Evolutionary conservation across 2,113 vertebrate species (phyloP).

Genomic region (Poeciliopsis occidentalis): DNA sequence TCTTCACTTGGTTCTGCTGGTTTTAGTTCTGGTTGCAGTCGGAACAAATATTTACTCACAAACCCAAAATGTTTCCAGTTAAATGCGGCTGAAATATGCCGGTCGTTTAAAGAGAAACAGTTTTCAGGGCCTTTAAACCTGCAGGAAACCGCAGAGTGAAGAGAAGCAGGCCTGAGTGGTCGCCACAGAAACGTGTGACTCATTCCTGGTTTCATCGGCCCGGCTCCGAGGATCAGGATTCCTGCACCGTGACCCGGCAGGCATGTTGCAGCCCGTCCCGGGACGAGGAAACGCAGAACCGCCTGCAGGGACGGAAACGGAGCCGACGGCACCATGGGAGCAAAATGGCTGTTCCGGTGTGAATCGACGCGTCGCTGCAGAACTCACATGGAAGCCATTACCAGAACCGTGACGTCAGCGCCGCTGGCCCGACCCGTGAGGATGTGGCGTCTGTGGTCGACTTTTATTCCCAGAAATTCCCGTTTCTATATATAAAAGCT

Average conservation of each 20-base stretch:
- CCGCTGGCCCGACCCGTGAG: too few species aligned
- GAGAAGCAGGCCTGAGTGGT: background rate
- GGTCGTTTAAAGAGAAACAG: background rate
- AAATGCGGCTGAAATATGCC: background rate
- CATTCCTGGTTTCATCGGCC: background rate
- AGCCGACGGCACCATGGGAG: too few species aligned
- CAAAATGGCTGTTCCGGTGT: too few species aligned
- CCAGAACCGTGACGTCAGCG: too few species aligned
- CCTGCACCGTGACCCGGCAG: slow-evolving; percentile 36
- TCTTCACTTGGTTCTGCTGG: too few species aligned
- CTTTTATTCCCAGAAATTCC: too few species aligned
- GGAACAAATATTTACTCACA: background rate
- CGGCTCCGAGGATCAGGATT: slow-evolving; percentile 28
- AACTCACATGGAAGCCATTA: too few species aligned
- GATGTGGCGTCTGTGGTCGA: too few species aligned
- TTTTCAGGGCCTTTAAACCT: slow-evolving; percentile 3
- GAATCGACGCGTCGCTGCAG: too few species aligned
- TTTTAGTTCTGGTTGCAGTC: background rate
- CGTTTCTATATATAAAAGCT: too few species aligned
- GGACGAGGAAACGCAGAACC: background rate
- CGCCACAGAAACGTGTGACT: background rate
- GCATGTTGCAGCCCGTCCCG: slow-evolving; percentile 35
- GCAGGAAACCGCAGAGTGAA: background rate
- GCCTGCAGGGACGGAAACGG: too few species aligned
- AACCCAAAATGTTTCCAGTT: background rate